These are phyloP conservation scores for Synergus laeviventris DNA, from an alignment of 2,888 invertebrate genomes.

Conservation along the genomic window DNA sequence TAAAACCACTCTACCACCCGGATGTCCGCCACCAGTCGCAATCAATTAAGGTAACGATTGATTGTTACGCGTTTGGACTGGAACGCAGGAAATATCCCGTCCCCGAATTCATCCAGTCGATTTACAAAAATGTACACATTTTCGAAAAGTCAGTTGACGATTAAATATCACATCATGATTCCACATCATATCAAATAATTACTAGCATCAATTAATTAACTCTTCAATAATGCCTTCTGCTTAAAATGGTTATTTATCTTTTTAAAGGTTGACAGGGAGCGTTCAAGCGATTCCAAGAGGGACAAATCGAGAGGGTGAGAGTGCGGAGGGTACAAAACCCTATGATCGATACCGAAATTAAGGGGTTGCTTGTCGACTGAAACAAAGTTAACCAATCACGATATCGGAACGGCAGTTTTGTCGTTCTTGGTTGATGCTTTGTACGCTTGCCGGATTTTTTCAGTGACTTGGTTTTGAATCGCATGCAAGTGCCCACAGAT, in stretches of 20 bases:
- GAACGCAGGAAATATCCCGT: constrained; percentile 59
- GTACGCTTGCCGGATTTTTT: constrained; percentile 58
- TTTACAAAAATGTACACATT: not conserved
- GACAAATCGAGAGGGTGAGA: constrained; percentile 41
- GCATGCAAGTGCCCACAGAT: not conserved
- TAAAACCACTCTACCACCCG: constrained; percentile 61
- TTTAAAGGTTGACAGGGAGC: not conserved
- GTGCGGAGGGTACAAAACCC: constrained; percentile 52
- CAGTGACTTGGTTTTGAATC: constrained; percentile 45
- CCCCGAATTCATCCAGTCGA: not conserved
- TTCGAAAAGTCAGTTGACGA: no score
- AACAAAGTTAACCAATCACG: constrained; percentile 71
- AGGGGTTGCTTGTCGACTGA: constrained; percentile 65
- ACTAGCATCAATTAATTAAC: not conserved
- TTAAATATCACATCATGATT: no score
- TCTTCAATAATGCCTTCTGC: not conserved
- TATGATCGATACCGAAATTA: constrained; percentile 71
- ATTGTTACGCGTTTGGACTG: constrained; percentile 66
- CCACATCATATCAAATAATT: no score
- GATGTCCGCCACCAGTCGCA: constrained; percentile 66
- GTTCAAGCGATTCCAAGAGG: not conserved
- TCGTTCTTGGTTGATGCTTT: constrained; percentile 60
- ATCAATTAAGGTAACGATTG: constrained; percentile 73
- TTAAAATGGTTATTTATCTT: not conserved
- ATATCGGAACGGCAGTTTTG: constrained; percentile 54